These are phyloP conservation scores for Teleogryllus oceanicus DNA, from an alignment of 2,888 invertebrate genomes.

Conservation along the genomic window DNA sequence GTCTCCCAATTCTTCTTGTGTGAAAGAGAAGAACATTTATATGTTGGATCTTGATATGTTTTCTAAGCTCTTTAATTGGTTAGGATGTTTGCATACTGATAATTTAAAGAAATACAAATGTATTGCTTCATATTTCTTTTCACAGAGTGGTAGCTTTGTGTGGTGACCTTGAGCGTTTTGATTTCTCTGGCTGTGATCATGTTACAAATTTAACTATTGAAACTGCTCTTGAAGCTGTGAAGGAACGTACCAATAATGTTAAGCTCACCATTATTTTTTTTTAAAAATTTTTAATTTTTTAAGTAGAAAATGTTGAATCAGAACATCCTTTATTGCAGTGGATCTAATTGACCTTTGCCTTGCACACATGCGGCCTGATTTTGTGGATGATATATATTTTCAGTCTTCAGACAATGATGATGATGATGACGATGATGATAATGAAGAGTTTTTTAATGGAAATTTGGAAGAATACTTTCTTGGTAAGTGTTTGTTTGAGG, in stretches of 20 bases:
- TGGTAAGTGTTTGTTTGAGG: not conserved
- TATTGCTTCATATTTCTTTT: too few relatives aligned
- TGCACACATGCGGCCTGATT: slow-evolving; percentile 36
- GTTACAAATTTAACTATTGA: slow-evolving; percentile 41
- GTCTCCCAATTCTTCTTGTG: too few relatives aligned
- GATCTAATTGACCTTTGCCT: slow-evolving; percentile 36
- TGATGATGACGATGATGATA: slow-evolving; percentile 31
- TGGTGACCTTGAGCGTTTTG: slow-evolving; percentile 41
- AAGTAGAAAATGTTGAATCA: not conserved
- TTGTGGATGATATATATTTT: slow-evolving; percentile 36
- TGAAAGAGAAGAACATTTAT: too few relatives aligned
- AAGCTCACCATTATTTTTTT: slow-evolving; percentile 44
- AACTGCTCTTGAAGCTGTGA: slow-evolving; percentile 42
- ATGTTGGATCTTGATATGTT: too few relatives aligned
- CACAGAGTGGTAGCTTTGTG: slow-evolving; percentile 31
- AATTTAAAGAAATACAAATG: not conserved
- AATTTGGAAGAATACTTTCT: slow-evolving; percentile 3
- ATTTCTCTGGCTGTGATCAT: slow-evolving; percentile 42
- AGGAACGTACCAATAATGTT: slow-evolving; percentile 41
- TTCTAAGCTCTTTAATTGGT: not conserved
- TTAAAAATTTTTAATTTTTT: too few relatives aligned
- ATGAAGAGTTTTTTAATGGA: slow-evolving; percentile 29
- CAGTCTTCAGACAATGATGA: slow-evolving; percentile 32
- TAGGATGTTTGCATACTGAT: not conserved
- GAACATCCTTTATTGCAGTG: slow-evolving; percentile 31